phyloP scores from a whole-genome alignment of 2,888 invertebrate genomes.

The Agriotes lineatus region DNA sequence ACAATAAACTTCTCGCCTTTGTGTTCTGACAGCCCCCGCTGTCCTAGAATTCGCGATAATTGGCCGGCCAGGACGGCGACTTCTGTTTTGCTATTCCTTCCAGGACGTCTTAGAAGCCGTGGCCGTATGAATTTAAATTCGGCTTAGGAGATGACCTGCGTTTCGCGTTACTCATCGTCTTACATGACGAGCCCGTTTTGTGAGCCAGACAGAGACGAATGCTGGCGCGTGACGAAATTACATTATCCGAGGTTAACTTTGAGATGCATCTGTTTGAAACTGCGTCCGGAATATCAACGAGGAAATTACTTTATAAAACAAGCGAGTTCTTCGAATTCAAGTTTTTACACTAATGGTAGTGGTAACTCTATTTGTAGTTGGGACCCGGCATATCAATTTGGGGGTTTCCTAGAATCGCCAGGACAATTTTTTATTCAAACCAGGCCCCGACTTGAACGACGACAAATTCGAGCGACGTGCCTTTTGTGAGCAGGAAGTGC shows the following conservation, averaged over 20 bases:
- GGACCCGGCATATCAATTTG: constrained; percentile 29
- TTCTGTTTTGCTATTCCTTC: constrained; percentile 24
- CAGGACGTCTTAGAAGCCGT: constrained; percentile 20
- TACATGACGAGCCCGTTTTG: constrained; percentile 27
- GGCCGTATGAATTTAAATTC: constrained; percentile 36
- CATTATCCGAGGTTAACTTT: constrained; percentile 43
- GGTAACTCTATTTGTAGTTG: constrained; percentile 35
- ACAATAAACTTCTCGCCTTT: constrained; percentile 6
- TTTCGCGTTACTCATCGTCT: constrained; percentile 30
- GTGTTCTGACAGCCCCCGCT: background rate
- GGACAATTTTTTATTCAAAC: constrained; percentile 27
- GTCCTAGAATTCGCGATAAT: constrained; percentile 2
- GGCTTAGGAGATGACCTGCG: constrained; percentile 23
- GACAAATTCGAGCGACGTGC: constrained; percentile 15
- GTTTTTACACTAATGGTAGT: constrained; percentile 33
- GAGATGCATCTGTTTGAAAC: constrained; percentile 46
- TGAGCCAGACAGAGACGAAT: constrained; percentile 38
- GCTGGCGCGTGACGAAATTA: constrained; percentile 41
- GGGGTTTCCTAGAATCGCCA: constrained; percentile 30
- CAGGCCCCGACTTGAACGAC: constrained; percentile 18
- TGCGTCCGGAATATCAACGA: constrained; percentile 44
- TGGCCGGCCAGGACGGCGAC: background rate
- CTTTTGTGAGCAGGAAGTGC: constrained; percentile 19
- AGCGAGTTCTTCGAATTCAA: constrained; percentile 37
- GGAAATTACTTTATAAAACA: constrained; percentile 44